Evolutionary conservation across 2,797 vertebrate species (phyloP).

Genomic region (Micromesistius poutassou): DNA sequence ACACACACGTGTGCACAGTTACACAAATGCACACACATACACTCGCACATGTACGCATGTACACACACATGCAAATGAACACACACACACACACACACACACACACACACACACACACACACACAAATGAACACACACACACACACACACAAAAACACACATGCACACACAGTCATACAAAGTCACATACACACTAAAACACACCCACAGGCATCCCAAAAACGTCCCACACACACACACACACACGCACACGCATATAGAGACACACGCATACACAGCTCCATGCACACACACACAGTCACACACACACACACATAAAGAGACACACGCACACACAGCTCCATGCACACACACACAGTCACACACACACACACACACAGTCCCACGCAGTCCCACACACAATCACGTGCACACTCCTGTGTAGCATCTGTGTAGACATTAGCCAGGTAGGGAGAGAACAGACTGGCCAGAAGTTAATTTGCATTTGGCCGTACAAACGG

Average conservation of each 20-base stretch:
- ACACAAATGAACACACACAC: not conserved
- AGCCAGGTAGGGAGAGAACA: constrained; percentile 90
- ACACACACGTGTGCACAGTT: not conserved
- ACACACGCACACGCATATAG: not conserved
- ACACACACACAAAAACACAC: not conserved
- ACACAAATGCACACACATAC: not conserved
- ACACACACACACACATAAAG: not conserved
- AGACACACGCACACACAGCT: not conserved
- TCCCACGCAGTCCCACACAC: constrained; percentile 3
- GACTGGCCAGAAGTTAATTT: constrained; percentile 88
- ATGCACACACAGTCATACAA: constrained; percentile 4
- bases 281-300: not conserved
- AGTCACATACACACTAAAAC: constrained; percentile 5
- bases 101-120: too few relatives aligned
- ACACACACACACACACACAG: constrained; percentile 4
- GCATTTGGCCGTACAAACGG: constrained; percentile 87
- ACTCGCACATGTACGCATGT: too few relatives aligned
- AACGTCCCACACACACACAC: not conserved
- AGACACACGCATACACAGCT: not conserved
- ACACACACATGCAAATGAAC: too few relatives aligned
- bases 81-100: not conserved
- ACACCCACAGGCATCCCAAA: not conserved
- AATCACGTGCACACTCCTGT: constrained; percentile 29
- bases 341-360: not conserved
- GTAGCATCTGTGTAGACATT: constrained; percentile 81